Evolutionary conservation across 2,888 invertebrate genomes (phyloP), one percentile per base, ranked within the genome.

Genomic region (Ptilodon capucinus): DNA sequence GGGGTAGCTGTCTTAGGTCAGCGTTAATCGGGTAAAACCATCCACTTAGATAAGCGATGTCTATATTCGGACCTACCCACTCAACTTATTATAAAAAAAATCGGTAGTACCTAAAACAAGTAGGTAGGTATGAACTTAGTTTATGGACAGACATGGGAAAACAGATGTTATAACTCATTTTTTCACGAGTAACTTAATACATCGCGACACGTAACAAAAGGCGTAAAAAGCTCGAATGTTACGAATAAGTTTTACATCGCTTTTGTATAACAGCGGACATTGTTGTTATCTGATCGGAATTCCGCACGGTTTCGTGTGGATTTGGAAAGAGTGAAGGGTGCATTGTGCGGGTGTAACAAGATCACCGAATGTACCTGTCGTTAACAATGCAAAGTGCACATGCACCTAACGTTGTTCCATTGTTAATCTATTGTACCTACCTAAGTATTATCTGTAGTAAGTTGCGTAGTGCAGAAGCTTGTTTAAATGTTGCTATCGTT

Each of bases 211-310:
- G 8, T 25, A 52, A 73, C 70, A 75, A 80, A 74, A 65, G 59
- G 48, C 44, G 42, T 75, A 76, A 81, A 81, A 79, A 78, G 68
- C 68, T 68, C 64, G 64, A 63, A 75, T 70, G 68, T 67, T 61
- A 72, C 72, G 63, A 68, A 77, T 72, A 71, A 74, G 71, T 74
- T 74, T 76, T 77, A 71, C 62, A 77, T 79, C 66, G 65, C 72
- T 60, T 66, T 85, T 84, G 80, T 81, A 75, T 72, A 45, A 52
- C 6, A 58, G 64, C 88, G 88, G 86, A 89, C 85, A 79, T 79
- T 66, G 60, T 60, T 76, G 82, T 76, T 88, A 87, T 87, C 86
- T 85, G 86, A 88, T 89, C 90, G 89, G 90, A 90, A 90, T 77
- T 88, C 76, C 86, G 81, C 81, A 77, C 72, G 71, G 58, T 69